phyloP scores from a whole-genome alignment of 92 coral and sea anemone genomes.

The Actinostola sp. region DNA sequence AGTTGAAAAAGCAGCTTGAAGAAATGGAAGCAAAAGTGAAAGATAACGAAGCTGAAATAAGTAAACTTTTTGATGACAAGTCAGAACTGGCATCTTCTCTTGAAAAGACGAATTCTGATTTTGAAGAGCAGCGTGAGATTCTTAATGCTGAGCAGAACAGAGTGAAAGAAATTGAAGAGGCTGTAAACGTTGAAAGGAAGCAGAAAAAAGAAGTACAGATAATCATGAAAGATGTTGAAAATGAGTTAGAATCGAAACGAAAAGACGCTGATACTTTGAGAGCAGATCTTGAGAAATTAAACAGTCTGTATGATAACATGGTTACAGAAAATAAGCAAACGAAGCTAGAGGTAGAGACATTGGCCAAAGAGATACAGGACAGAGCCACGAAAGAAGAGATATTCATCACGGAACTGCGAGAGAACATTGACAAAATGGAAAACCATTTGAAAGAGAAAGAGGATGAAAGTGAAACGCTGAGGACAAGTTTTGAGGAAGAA shows the following conservation, averaged over 20 bases:
- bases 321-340: constrained; percentile 1
- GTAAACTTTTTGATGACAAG: too few relatives aligned
- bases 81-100: too few relatives aligned
- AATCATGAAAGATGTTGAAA: constrained; percentile 27
- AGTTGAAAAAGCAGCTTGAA: constrained; percentile 28
- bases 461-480: constrained; percentile 21
- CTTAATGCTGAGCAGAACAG: constrained; percentile 5
- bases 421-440: background rate
- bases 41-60: constrained; percentile 19
- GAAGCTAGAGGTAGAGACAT: background rate
- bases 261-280: constrained; percentile 34
- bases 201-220: constrained; percentile 38
- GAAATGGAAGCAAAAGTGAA: constrained; percentile 10
- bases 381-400: background rate
- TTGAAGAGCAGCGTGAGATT: too few relatives aligned
- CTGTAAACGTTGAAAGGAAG: constrained; percentile 28
- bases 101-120: too few relatives aligned
- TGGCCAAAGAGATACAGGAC: background rate
- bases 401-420: background rate
- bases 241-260: constrained; percentile 31
- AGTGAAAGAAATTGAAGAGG: constrained; percentile 32
- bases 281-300: constrained; percentile 28
- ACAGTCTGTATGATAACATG: background rate
- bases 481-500: constrained; percentile 41
- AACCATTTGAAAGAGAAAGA: constrained; percentile 23